Evolutionary conservation across 2,888 invertebrate genomes (phyloP), one percentile per base, ranked within the genome.

Genomic region (Hyppa rectilinea): DNA sequence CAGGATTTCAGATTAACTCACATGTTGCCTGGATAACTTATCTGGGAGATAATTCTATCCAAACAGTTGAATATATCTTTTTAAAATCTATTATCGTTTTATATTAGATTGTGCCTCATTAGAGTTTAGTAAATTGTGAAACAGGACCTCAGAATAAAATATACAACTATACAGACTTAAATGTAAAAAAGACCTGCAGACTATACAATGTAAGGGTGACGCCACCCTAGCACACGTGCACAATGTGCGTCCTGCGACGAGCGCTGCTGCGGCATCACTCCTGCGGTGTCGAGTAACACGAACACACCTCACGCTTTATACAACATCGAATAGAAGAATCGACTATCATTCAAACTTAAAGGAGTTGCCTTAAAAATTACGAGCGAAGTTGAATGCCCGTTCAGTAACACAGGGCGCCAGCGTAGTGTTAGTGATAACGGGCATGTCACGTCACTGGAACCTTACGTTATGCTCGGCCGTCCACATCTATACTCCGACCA

Each of bases 301-400:
- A 12, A 49, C 12, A 45, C 40, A 29, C n/a, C 47, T 20, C n/a
- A 40, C 38, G 20, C 26, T 47, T 53, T 7, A 40, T 23, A 59
- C 12, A 43, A 64, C n/a, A 69, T 45, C 72, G 17, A 71, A 49
- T 49, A 47, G 31, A 69, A 38, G 2, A 36, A 23, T 58, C 40
- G 26, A n/a, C n/a, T 29, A 38, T 20, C 23, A 38, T 47, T 49
- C 9, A 29, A 47, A 12, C 31, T 31, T 40, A n/a, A 23, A 36
- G 10, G 10, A 61, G 14, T 59, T 59, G 17, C 47, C 29, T 45
- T n/a, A n/a, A 45, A 45, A 56, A 36, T 43, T 56, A 49, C 9
- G 34, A 17, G 26, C 58, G 4, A 47, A 49, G 49, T 49, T 26
- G 14, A 17, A 26, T 49, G 49, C 17, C 26, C 1, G 29, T 29